Evolutionary conservation across 2,888 invertebrate genomes (phyloP), one percentile per base, ranked within the genome.

Genomic region (Caenorhabditis sp.): DNA sequence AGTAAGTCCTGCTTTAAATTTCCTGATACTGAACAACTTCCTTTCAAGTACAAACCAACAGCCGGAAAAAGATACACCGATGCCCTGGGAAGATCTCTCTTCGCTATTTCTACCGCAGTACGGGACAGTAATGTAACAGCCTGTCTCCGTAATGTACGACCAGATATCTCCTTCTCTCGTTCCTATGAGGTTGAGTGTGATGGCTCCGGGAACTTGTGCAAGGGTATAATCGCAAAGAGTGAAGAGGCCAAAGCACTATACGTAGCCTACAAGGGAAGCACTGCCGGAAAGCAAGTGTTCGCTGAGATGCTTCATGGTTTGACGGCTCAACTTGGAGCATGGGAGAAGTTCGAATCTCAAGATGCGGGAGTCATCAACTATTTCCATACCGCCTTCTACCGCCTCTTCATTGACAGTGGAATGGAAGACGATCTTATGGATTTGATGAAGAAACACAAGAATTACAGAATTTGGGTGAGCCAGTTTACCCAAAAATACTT

Each of bases 351-450:
- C 58, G 90, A 88, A 44, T 83, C 82, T 19, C 47, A 81, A n/a
- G 85, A 85, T 24, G 88, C 90, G n/a, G 91, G 91, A 35, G 91
- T 91, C 8, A 91, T 91, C 85, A 92, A 90, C 26, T 91, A 91
- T 51, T 91, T 91, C 87, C 89, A 91, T 69, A 84, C 84, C 2
- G 91, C 91, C 4, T 91, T 90, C 82, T 84, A 85, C 16, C 59
- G 76, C 24, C 85, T 91, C 10, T 91, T 91, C 82, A 68, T 91
- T 24, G 90, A 91, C 16, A 88, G 87, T 61, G 87, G 90, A 76
- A 90, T 91, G 90, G 90, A 90, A 82, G 88, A 90, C 12, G 89
- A 91, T 56, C 80, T 91, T 16, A 80, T 90, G 22, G 88, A 89
- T 61, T 54, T 91, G 69, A 87, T 88, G 77, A 88, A 91, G 80